Conservation (phyloP, 2,888 invertebrate genomes). For the Patella pellucida region DNA sequence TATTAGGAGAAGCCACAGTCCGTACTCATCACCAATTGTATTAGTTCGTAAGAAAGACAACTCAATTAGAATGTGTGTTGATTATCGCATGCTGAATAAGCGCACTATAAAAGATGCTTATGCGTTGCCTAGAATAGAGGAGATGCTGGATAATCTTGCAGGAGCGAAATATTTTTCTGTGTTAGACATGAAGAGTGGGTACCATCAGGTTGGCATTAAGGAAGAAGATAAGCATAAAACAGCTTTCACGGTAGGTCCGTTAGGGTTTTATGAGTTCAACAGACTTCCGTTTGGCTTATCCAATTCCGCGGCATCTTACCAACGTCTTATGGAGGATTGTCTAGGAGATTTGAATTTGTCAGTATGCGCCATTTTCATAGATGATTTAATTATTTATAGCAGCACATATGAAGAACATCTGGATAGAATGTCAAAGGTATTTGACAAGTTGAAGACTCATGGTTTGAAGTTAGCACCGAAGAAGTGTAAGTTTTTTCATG, state of each 20-base stretch:
- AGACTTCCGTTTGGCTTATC: slow-evolving; percentile 29
- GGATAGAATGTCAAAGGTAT: slow-evolving; percentile 19
- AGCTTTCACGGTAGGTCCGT: slow-evolving; percentile 30
- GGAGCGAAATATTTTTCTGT: no score
- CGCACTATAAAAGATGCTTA: neutral
- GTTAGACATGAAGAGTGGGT: no score
- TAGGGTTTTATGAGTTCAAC: slow-evolving; percentile 13
- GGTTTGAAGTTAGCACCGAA: slow-evolving; percentile 17
- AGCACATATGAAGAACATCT: slow-evolving; percentile 22
- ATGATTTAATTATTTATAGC: no score
- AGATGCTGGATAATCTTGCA: neutral
- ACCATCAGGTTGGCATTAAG: no score
- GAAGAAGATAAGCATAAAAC: slow-evolving; percentile 26
- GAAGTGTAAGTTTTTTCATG: neutral
- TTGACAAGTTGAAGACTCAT: neutral
- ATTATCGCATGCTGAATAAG: slow-evolving; percentile 20
- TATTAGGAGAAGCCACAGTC: slow-evolving; percentile 16
- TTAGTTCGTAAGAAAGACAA: slow-evolving; percentile 21
- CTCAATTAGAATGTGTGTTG: slow-evolving; percentile 23
- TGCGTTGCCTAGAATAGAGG: slow-evolving; percentile 1
- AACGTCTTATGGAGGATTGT: slow-evolving; percentile 10
- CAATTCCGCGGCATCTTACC: slow-evolving; percentile 10
- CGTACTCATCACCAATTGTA: slow-evolving; percentile 23
- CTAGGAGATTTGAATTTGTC: neutral
- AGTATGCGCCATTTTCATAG: no score